Conservation (phyloP, 1,140 invertebrate genomes). For the Cyclargus thomasi region DNA sequence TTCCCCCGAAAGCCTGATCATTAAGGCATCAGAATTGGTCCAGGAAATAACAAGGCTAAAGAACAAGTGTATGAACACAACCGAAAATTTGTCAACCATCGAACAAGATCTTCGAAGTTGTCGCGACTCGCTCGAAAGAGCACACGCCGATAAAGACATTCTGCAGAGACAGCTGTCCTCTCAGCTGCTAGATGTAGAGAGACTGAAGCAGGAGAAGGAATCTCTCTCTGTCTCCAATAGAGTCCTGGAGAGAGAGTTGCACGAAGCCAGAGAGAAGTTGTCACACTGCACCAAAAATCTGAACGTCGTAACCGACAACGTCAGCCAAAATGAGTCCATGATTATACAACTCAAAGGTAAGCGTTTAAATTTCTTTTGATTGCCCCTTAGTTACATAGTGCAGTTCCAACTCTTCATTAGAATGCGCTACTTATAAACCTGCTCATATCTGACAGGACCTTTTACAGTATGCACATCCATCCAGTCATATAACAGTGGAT, state of each 20-base stretch:
- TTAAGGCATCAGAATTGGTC: conserved; percentile 83
- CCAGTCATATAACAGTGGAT: too few relatives aligned
- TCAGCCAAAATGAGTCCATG: conserved; percentile 80
- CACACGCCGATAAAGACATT: conserved; percentile 80
- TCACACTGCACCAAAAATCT: conserved; percentile 78
- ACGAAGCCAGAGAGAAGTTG: conserved; percentile 80
- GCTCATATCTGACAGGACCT: too few relatives aligned
- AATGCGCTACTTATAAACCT: too few relatives aligned
- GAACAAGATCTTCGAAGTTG: conserved; percentile 81
- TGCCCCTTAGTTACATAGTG: too few relatives aligned
- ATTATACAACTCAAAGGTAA: conserved; percentile 82
- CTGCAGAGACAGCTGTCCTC: conserved; percentile 80
- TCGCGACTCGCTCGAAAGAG: conserved; percentile 79
- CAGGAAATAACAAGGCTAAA: conserved; percentile 78
- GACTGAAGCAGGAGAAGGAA: conserved; percentile 82
- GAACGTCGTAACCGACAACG: conserved; percentile 79
- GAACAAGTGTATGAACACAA: conserved; percentile 76
- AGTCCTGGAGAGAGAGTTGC: conserved; percentile 79
- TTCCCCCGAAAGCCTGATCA: conserved; percentile 80
- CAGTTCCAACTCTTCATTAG: too few relatives aligned
- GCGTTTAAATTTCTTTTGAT: conserved; percentile 10
- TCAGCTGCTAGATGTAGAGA: conserved; percentile 80
- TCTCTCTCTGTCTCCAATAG: conserved; percentile 79
- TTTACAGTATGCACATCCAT: too few relatives aligned
- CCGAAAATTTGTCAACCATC: conserved; percentile 77